Base-by-base conservation (phyloP, 2,113 vertebrate species). In the Excalfactoria chinensis region DNA sequence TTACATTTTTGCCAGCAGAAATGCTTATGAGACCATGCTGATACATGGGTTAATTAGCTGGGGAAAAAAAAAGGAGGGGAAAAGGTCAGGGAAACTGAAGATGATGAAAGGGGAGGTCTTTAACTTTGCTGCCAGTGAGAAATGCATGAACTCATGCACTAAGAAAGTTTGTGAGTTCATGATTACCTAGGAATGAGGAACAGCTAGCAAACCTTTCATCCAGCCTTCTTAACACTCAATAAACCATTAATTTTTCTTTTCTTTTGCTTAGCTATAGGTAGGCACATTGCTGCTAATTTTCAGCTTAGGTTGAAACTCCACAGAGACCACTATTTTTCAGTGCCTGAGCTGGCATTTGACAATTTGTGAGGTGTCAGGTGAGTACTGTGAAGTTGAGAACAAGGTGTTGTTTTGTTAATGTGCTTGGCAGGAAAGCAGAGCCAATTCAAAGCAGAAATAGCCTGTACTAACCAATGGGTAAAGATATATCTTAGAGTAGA, bases 341-440 rank as follows among this genome's bases (percentile, higher is more conserved):
- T 76, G 59, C 59, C 63, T 93, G 71, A 82, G 23, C 71, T 87
- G 87, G 34, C 74, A 85, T 62, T 66, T 85, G 26, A 93, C 63
- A 91, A 95, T 93, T 95, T 95, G 94, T 95, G 91, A 95, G 89
- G 94, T 92, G 91, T 85, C 63, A 83, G 59, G 53, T 82, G 68
- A 95, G 84, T 84, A 94, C 62, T 60, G 84, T 92, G 86, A 87
- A 74, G 74, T 70, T 75, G 73, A 89, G 63, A 95, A 95, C 74
- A 79, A 91, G 70, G 67, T 93, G 93, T 58, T 91, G 91, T 89
- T 86, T 93, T 93, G 91, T 79, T 92, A 95, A 95, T 66, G 78
- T 2, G 1, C 49, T 95, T 93, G 74, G 78, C 84, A 79, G 53
- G 30, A 49, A 92, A 93, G 55, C 21, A 69, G 59, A 93, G 70